Evolutionary conservation across 1,140 invertebrate species (phyloP).

Genomic region (Wiebesia pumilae): DNA sequence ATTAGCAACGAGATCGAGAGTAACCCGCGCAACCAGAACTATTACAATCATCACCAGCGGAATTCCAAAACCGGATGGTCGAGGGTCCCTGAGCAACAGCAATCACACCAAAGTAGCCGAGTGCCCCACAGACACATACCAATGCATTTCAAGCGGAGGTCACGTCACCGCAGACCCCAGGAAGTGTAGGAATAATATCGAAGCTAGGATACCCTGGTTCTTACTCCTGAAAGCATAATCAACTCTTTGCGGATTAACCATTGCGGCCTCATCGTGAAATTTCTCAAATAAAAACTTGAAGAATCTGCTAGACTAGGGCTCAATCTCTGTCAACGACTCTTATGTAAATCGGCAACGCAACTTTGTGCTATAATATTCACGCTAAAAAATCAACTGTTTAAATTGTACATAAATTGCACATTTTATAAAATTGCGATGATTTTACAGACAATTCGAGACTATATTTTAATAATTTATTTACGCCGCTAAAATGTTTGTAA

Average conservation of each 20-base stretch:
- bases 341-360: neutral
- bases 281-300: neutral
- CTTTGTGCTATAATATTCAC: neutral
- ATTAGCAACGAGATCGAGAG: conserved; percentile 35
- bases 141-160: conserved; percentile 51
- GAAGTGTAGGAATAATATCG: neutral
- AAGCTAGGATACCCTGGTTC: neutral
- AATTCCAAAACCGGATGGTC: neutral
- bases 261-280: neutral
- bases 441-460: too few relatives aligned
- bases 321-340: too few relatives aligned
- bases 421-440: too few relatives aligned
- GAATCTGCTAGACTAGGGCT: neutral
- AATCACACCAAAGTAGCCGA: conserved; percentile 1
- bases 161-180: conserved; percentile 50
- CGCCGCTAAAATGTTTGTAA: too few relatives aligned
- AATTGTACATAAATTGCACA: too few relatives aligned
- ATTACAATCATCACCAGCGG: conserved; percentile 36
- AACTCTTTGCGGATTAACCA: neutral
- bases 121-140: conserved; percentile 47
- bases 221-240: neutral
- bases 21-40: neutral
- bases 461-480: too few relatives aligned
- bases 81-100: conserved; percentile 29
- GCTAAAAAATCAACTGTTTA: neutral